phyloP scores from a whole-genome alignment of 1,140 invertebrate species.

The Cydia amplana region DNA sequence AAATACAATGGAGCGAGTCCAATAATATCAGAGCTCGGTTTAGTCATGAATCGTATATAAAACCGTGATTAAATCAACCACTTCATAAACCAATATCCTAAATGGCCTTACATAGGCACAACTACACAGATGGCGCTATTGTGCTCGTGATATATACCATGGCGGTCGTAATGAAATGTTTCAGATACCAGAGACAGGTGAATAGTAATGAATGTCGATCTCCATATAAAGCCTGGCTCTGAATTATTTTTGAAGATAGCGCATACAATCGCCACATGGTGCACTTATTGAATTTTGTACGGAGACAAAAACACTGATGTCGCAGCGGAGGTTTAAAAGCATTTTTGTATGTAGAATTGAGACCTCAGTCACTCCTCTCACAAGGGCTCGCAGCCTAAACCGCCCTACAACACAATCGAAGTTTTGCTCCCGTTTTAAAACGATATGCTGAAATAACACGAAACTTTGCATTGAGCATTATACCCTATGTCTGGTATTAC shows the following conservation, averaged over 20 bases:
- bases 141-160: not conserved
- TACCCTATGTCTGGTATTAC: too few relatives aligned
- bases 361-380: too few relatives aligned
- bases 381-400: too few relatives aligned
- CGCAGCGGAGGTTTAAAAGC: too few relatives aligned
- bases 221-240: not conserved
- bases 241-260: too few relatives aligned
- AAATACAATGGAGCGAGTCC: not conserved
- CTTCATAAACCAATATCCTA: not conserved
- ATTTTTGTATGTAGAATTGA: too few relatives aligned
- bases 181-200: not conserved
- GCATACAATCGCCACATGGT: not conserved
- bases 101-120: not conserved
- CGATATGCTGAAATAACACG: too few relatives aligned
- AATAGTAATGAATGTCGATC: not conserved
- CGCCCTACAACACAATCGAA: too few relatives aligned
- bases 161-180: slow-evolving; percentile 18
- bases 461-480: too few relatives aligned
- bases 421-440: too few relatives aligned
- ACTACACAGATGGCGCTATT: slow-evolving; percentile 4
- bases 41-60: not conserved
- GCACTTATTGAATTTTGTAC: too few relatives aligned
- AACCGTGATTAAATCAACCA: slow-evolving; percentile 15
- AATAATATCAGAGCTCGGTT: not conserved
- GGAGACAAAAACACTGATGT: too few relatives aligned